Percentiles rank a stretch among this genome's conserved stretches.
These are phyloP conservation scores for Eurois occulta DNA, from an alignment of 2,888 invertebrate genomes.

Conservation along the genomic window DNA sequence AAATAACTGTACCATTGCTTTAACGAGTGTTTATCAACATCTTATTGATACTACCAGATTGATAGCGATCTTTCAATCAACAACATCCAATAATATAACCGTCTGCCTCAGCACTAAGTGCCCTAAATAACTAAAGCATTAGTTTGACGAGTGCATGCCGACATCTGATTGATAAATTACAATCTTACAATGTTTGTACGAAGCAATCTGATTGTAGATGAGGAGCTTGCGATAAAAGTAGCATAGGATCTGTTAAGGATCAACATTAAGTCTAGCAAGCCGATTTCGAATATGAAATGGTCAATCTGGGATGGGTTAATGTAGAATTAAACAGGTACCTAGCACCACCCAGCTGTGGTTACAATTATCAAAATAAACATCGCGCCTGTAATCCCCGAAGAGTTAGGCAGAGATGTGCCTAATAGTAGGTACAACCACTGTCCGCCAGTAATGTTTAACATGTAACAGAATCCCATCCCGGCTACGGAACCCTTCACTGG, in stretches of 20 bases:
- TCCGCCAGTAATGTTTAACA: no score
- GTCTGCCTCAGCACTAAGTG: slow-evolving; percentile 31
- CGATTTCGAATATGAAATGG: neutral
- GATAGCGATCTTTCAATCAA: neutral
- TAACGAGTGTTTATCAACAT: neutral
- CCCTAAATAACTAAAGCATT: slow-evolving; percentile 59
- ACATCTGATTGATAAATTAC: slow-evolving; percentile 57
- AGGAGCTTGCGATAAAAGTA: neutral
- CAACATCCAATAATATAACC: neutral
- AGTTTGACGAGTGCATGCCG: slow-evolving; percentile 57
- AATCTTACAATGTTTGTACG: slow-evolving; percentile 39
- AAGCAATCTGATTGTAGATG: slow-evolving; percentile 26
- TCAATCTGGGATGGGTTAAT: neutral
- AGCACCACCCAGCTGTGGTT: neutral
- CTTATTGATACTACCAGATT: neutral
- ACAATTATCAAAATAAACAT: neutral
- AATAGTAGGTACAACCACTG: no score
- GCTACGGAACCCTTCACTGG: no score
- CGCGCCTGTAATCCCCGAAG: neutral
- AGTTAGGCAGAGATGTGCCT: neutral
- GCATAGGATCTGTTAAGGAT: neutral
- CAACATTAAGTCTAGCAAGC: neutral
- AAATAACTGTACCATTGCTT: neutral
- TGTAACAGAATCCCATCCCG: no score
- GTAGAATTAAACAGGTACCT: neutral